phyloP scores from a whole-genome alignment of 2,888 invertebrate species.

The Andricus quercusramuli region DNA sequence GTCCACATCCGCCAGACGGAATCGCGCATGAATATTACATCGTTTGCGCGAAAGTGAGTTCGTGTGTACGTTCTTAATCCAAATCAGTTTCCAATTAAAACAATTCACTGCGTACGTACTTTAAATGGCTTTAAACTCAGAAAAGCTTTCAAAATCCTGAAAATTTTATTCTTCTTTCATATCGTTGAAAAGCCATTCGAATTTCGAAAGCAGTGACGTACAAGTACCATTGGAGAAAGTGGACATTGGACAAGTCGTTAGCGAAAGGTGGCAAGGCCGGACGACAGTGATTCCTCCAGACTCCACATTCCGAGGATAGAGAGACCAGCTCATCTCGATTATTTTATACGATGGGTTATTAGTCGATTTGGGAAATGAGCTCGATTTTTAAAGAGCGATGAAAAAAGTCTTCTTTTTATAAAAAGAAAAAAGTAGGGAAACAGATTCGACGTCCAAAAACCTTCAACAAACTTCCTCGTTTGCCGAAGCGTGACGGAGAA shows the following conservation, averaged over 20 bases:
- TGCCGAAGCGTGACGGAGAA: slow-evolving; percentile 61
- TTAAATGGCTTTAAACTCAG: background rate
- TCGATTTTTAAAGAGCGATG: slow-evolving; percentile 5
- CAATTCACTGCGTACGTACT: background rate
- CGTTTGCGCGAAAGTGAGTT: slow-evolving; percentile 33
- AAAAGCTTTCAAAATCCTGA: background rate
- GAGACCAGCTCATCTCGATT: slow-evolving; percentile 20
- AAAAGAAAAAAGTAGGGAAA: slow-evolving; percentile 19
- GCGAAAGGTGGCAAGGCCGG: slow-evolving; percentile 44
- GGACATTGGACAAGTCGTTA: slow-evolving; percentile 16
- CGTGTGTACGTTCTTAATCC: slow-evolving; percentile 19
- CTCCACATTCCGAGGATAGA: slow-evolving; percentile 14
- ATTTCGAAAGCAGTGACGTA: slow-evolving; percentile 34
- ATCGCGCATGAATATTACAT: slow-evolving; percentile 37
- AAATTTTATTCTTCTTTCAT: background rate
- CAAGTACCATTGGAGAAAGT: slow-evolving; percentile 20
- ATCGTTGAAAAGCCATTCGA: background rate
- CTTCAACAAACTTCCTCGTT: slow-evolving; percentile 59
- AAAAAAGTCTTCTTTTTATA: background rate
- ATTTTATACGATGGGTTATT: background rate
- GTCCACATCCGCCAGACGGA: slow-evolving; percentile 20
- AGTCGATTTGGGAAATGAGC: slow-evolving; percentile 1
- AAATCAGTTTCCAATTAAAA: slow-evolving; percentile 10
- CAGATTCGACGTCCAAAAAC: slow-evolving; percentile 38
- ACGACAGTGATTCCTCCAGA: slow-evolving; percentile 19